Conservation (phyloP, 2,113 vertebrate species). For the Caranx melampygus region DNA sequence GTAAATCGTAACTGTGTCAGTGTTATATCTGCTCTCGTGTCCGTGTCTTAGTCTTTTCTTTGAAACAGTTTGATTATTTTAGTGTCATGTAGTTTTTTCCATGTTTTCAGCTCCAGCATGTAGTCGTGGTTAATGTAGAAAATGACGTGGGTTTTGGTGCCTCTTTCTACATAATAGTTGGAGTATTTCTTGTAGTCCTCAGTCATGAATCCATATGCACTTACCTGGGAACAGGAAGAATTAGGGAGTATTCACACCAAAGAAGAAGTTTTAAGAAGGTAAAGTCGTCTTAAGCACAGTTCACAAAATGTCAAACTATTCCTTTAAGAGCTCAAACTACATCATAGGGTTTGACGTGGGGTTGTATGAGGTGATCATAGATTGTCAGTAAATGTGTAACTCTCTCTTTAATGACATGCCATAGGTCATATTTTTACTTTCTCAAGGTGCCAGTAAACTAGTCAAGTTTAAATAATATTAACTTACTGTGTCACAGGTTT, state of each 20-base stretch:
- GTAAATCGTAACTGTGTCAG: not conserved
- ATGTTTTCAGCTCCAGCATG: slow-evolving; percentile 83
- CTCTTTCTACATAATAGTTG: slow-evolving; percentile 87
- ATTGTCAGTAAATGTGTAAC: too few species aligned
- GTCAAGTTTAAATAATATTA: not conserved
- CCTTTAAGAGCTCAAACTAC: too few species aligned
- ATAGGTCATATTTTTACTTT: too few species aligned
- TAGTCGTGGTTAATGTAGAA: slow-evolving; percentile 92
- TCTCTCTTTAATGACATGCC: too few species aligned
- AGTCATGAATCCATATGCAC: slow-evolving; percentile 91
- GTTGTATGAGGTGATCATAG: too few species aligned
- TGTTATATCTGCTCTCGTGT: not conserved
- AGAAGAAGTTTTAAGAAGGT: not conserved
- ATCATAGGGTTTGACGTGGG: too few species aligned
- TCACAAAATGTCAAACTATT: too few species aligned
- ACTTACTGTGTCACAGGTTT: slow-evolving; percentile 89
- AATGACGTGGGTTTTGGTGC: slow-evolving; percentile 62
- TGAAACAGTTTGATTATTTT: slow-evolving; percentile 88
- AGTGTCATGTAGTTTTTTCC: slow-evolving; percentile 86
- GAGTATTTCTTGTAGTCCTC: slow-evolving; percentile 84
- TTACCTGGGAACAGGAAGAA: slow-evolving; percentile 81
- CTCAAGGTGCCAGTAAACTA: too few species aligned
- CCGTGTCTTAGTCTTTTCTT: slow-evolving; percentile 12
- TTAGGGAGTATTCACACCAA: not conserved
- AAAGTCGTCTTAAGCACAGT: too few species aligned